phyloP scores from a whole-genome alignment of 1,140 invertebrate genomes.

The Medauroidea extradentata region DNA sequence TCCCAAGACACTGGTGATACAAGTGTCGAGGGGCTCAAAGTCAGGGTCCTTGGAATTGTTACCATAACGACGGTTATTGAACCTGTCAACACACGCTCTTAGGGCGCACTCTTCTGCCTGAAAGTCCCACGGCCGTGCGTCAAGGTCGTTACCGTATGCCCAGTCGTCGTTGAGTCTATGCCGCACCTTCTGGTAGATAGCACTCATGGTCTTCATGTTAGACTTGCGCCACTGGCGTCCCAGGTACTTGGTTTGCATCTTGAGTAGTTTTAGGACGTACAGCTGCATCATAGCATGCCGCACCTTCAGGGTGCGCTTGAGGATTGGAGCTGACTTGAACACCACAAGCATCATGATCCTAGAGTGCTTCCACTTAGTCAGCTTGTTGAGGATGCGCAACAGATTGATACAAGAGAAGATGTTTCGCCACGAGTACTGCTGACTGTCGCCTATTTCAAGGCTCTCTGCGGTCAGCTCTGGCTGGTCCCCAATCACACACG shows the following conservation, averaged over 20 bases:
- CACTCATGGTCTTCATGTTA: constrained; percentile 99
- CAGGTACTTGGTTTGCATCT: constrained; percentile 99
- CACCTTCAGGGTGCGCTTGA: constrained; percentile 94
- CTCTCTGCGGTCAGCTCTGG: constrained; percentile 91
- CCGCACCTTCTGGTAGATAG: constrained; percentile 96
- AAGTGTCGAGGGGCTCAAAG: constrained; percentile 81
- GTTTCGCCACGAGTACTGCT: constrained; percentile 94
- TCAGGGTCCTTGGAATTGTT: constrained; percentile 52
- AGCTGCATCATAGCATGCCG: constrained; percentile 97
- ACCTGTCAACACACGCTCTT: constrained; percentile 88
- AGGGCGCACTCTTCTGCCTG: constrained; percentile 96
- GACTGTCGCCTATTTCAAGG: constrained; percentile 83
- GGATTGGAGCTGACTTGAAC: constrained; percentile 97
- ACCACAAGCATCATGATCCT: constrained; percentile 99
- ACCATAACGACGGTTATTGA: constrained; percentile 86
- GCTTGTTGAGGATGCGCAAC: constrained; percentile 93
- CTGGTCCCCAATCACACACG: constrained; percentile 93
- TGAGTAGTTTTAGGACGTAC: constrained; percentile 95
- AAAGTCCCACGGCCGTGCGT: constrained; percentile 97
- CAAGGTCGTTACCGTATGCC: constrained; percentile 98
- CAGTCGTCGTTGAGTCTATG: constrained; percentile 98
- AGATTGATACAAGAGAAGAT: constrained; percentile 98
- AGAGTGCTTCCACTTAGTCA: constrained; percentile 99
- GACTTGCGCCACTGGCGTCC: constrained; percentile 98
- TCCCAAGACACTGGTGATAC: constrained; percentile 77